Evolutionary conservation across 2,797 vertebrate genomes (phyloP).

Genomic region (Fratercula arctica): DNA sequence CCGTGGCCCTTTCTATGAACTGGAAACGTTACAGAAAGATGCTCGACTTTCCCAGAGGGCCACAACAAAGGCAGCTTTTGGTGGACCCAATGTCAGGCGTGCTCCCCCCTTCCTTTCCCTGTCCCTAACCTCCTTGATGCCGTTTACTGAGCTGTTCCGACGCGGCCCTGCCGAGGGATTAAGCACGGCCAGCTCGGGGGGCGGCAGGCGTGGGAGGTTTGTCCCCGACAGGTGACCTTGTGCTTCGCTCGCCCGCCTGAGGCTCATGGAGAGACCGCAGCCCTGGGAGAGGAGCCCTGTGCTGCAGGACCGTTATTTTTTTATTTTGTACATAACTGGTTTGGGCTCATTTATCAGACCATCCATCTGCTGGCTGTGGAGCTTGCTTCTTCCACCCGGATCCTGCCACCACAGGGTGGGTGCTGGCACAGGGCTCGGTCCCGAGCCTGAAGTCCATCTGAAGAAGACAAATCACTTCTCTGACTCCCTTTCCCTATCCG

Average conservation of each 20-base stretch:
- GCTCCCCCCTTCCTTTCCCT: neutral
- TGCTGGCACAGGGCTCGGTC: fast-evolving
- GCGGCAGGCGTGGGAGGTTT: neutral
- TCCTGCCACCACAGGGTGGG: fast-evolving
- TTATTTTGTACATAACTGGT: fast-evolving
- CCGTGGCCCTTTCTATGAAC: neutral
- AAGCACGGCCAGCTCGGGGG: neutral
- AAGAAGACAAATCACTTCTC: neutral
- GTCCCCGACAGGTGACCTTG: neutral
- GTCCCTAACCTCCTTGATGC: neutral
- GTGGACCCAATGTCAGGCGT: fast-evolving
- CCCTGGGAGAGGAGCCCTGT: neutral
- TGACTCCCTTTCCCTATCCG: neutral
- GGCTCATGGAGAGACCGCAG: neutral
- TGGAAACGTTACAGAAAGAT: fast-evolving
- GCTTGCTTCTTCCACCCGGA: neutral
- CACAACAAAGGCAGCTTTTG: neutral
- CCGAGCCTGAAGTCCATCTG: neutral
- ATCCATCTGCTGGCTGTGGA: neutral
- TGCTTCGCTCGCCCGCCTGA: neutral
- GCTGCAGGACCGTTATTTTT: neutral
- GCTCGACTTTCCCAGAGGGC: neutral
- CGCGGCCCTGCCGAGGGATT: neutral
- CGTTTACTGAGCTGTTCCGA: neutral
- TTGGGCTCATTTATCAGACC: neutral